phyloP scores from a whole-genome alignment of 2,888 invertebrate genomes.

The Selenia dentaria region DNA sequence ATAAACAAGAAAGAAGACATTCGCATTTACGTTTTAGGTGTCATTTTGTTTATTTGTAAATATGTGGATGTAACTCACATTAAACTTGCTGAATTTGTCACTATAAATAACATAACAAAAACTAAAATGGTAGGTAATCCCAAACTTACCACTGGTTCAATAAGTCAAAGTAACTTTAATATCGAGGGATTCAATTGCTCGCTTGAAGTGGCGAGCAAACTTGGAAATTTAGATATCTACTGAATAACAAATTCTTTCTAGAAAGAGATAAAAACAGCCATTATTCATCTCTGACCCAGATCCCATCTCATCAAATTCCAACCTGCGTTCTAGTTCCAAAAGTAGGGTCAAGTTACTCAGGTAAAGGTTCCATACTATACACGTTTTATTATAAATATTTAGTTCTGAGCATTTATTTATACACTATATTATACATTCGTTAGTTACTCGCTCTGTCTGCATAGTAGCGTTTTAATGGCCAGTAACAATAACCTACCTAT shows the following conservation, averaged over 20 bases:
- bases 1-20: no score
- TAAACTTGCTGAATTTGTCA: no score
- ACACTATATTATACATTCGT: no score
- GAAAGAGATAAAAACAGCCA: slow-evolving; percentile 9
- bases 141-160: background rate
- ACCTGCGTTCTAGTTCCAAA: background rate
- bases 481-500: no score
- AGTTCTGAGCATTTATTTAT: no score
- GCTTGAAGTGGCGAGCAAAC: background rate
- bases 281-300: slow-evolving; percentile 23
- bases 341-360: background rate
- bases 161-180: background rate
- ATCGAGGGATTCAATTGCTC: background rate
- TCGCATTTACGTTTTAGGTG: no score
- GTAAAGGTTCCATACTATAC: background rate
- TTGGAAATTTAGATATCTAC: slow-evolving; percentile 2
- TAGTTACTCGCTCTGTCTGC: no score
- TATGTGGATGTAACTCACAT: no score
- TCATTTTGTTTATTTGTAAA: no score
- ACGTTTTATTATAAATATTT: no score
- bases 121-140: background rate
- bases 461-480: no score
- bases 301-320: slow-evolving; percentile 12
- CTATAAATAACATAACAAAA: no score
- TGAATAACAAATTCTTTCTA: slow-evolving; percentile 14